phyloP scores from a whole-genome alignment of 2,797 vertebrate species.

The Epinephelus awoara region DNA sequence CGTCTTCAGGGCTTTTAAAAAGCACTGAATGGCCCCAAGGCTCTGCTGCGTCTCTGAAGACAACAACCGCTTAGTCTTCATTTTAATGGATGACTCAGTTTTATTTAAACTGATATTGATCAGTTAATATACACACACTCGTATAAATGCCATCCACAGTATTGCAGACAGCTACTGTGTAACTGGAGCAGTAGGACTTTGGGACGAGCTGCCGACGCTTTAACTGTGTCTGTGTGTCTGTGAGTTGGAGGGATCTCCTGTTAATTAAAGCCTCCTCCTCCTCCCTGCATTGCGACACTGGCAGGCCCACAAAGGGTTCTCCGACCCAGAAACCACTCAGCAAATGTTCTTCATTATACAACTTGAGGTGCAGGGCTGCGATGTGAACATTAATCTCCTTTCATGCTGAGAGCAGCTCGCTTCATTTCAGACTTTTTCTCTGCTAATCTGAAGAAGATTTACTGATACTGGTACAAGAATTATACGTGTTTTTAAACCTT shows the following conservation, averaged over 20 bases:
- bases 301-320: conserved; percentile 66
- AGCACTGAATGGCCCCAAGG: background rate
- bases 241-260: conserved; percentile 6
- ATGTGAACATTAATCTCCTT: conserved; percentile 12
- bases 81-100: conserved; percentile 51
- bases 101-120: conserved; percentile 43
- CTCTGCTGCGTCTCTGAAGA: conserved; percentile 5
- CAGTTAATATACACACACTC: background rate
- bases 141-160: background rate
- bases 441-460: no score
- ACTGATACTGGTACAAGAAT: background rate
- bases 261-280: conserved; percentile 29
- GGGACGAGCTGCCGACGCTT: conserved; percentile 16
- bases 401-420: background rate
- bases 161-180: conserved; percentile 16
- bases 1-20: conserved; percentile 25
- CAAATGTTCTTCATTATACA: conserved; percentile 64
- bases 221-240: conserved; percentile 6
- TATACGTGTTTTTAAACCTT: background rate
- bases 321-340: conserved; percentile 70
- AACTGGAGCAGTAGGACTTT: conserved; percentile 51
- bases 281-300: conserved; percentile 83
- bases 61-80: conserved; percentile 1
- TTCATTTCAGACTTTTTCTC: background rate
- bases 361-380: conserved; percentile 35